Percentiles rank a stretch among this genome's conserved stretches.
Conservation (phyloP, 2,888 invertebrate genomes). For the Callinectes sapidus region DNA sequence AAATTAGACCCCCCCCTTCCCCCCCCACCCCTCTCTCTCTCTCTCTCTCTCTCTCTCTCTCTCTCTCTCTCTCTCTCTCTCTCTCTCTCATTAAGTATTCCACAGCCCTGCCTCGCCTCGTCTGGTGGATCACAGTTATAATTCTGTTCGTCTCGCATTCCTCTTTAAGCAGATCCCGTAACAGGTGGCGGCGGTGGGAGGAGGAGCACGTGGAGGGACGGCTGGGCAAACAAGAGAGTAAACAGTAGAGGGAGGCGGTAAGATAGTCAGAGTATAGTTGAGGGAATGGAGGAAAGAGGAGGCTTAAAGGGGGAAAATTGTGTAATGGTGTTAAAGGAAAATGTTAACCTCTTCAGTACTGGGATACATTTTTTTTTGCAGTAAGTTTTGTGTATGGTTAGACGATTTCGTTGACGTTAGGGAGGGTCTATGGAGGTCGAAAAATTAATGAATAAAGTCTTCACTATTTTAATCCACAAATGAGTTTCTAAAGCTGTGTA, state of each 20-base stretch:
- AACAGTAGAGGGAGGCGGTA: background rate
- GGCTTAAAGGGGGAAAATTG: no score
- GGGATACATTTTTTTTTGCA: no score
- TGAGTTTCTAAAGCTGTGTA: no score
- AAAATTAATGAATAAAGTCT: no score
- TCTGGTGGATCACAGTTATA: background rate
- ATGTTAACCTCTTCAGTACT: no score
- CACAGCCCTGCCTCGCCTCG: background rate
- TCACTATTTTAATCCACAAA: no score
- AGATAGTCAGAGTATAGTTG: background rate
- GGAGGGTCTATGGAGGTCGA: no score
- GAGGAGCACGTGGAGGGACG: background rate
- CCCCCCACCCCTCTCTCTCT: slow-evolving; percentile 25
- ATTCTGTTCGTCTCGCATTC: background rate
- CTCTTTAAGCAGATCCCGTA: background rate
- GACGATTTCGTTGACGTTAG: no score
- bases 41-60: slow-evolving; percentile 26
- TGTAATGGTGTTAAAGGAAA: no score
- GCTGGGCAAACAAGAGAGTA: background rate
- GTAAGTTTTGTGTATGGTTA: no score
- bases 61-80: slow-evolving; percentile 16
- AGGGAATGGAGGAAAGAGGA: background rate
- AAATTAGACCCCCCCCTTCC: background rate
- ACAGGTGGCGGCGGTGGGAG: background rate
- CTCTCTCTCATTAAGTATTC: background rate